Conservation (phyloP, 2,797 vertebrate genomes). For the Tinamus major region DNA sequence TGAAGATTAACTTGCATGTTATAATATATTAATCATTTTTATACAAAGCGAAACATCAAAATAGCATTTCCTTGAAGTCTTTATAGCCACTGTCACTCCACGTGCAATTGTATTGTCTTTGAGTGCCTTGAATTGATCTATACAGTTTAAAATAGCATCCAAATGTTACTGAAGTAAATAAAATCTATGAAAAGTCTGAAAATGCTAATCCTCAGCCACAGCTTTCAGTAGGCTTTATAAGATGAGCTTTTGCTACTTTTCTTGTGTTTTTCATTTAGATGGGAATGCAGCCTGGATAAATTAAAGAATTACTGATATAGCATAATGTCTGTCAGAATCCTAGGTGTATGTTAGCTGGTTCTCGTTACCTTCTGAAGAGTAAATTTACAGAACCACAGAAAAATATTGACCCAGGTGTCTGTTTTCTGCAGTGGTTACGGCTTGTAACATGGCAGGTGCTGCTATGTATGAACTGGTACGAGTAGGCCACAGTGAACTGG, state of each 20-base stretch:
- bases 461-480: conserved; percentile 99
- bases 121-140: background rate
- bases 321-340: background rate
- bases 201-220: background rate
- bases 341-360: background rate
- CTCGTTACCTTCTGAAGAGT: background rate
- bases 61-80: background rate
- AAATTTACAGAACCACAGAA: background rate
- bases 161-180: background rate
- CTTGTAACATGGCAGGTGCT: conserved; percentile 94
- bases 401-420: background rate
- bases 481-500: conserved; percentile 95
- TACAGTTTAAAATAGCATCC: background rate
- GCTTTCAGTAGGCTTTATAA: background rate
- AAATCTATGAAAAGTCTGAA: background rate
- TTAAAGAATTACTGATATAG: background rate
- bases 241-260: background rate
- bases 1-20: background rate
- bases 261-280: background rate
- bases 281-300: background rate
- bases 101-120: background rate
- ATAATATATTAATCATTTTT: background rate
- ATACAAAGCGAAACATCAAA: background rate
- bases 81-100: background rate
- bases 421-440: conserved; percentile 90